phyloP scores from a whole-genome alignment of 1,140 invertebrate genomes.

The Mya arenaria region DNA sequence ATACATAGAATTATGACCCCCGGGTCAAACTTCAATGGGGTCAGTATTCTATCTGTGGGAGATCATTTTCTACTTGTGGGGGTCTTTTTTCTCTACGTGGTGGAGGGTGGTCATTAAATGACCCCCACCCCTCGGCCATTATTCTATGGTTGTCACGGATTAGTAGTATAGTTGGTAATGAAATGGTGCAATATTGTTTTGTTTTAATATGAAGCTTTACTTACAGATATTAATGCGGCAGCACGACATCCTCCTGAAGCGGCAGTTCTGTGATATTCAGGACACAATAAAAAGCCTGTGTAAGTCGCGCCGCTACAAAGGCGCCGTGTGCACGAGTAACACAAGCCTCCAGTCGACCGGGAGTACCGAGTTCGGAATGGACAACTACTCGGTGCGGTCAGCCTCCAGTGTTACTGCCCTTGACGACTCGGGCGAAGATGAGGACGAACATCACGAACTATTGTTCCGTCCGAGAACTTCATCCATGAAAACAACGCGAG shows the following conservation, averaged over 20 bases:
- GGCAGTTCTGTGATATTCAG: slow-evolving; percentile 75
- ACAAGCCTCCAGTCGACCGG: slow-evolving; percentile 26
- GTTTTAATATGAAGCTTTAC: no score
- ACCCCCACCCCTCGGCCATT: no score
- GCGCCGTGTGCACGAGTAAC: slow-evolving; percentile 42
- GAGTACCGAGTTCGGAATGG: slow-evolving; percentile 52
- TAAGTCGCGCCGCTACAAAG: slow-evolving; percentile 28
- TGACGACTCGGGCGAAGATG: slow-evolving; percentile 57
- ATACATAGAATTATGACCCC: no score
- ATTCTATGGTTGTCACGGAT: no score
- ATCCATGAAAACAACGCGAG: slow-evolving; percentile 75
- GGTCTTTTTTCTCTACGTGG: no score
- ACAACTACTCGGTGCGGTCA: slow-evolving; percentile 62
- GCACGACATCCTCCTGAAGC: slow-evolving; percentile 73
- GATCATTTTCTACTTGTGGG: no score
- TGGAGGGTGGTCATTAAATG: no score
- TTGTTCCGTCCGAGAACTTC: slow-evolving; percentile 70
- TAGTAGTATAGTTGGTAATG: no score
- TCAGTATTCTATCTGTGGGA: no score
- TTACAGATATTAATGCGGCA: slow-evolving; percentile 73
- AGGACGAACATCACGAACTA: slow-evolving; percentile 51
- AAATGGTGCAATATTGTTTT: no score
- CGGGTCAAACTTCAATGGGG: no score
- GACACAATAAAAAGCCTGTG: slow-evolving; percentile 68
- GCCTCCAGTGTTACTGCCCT: slow-evolving; percentile 67